Conservation (phyloP, 2,797 vertebrate species). For the Manis pentadactyla region DNA sequence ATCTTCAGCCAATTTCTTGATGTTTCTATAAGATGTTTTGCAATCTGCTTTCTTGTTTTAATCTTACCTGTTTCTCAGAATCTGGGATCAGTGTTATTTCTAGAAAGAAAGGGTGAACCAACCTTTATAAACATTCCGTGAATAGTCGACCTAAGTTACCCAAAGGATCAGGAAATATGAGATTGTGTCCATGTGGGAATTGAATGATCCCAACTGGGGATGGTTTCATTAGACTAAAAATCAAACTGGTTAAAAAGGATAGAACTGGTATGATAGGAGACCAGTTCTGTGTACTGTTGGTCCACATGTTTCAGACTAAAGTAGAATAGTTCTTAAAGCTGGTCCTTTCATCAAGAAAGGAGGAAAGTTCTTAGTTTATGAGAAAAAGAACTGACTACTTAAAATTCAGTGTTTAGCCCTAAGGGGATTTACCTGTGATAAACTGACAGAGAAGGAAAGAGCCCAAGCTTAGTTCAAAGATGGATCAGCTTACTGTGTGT, state of each 20-base stretch:
- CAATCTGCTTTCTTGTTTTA: conserved; percentile 50
- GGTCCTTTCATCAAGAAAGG: background rate
- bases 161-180: background rate
- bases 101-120: conserved; percentile 29
- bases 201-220: background rate
- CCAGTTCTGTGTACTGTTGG: background rate
- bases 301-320: background rate
- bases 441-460: background rate
- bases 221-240: background rate
- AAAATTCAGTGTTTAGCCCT: background rate
- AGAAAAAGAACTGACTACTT: background rate
- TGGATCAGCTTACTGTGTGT: background rate
- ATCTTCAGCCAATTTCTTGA: conserved; percentile 36
- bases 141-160: background rate
- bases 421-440: background rate
- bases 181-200: background rate
- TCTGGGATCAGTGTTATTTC: conserved; percentile 33
- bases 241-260: background rate
- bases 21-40: conserved; percentile 12
- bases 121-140: conserved; percentile 19
- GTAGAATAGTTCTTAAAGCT: background rate
- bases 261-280: background rate
- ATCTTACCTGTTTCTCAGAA: conserved; percentile 37
- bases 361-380: background rate
- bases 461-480: background rate